Base-by-base conservation (phyloP, 2,113 vertebrate genomes). In the Acrocephalus arundinaceus region DNA sequence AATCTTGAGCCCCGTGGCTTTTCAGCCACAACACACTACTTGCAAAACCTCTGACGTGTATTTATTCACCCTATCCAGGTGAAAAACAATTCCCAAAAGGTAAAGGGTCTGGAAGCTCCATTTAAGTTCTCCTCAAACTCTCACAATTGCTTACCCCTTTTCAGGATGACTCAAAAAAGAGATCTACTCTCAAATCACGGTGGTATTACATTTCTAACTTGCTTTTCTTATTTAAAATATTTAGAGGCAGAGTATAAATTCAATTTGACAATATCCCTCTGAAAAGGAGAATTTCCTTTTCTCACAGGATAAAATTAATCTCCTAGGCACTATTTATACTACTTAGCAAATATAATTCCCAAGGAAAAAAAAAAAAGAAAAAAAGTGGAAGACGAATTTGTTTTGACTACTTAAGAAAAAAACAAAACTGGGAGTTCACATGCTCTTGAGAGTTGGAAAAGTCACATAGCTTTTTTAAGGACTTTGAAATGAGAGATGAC, bases 181-280 rank as follows among this genome's bases (percentile, higher is more conserved):
- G 9, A 6, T 14, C 48, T 57, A 3, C 35, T 79, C 35, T 25
- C 9, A 1, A 22, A 13, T 49, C 35, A 43, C 1, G 1, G 13
- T 45, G 6, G 16, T 52, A 14, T 57, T 76, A 33, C 11, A 41
- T 10, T 66, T 25, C 48, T 21, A 48, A 51, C 28, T 22, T 54
- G 6, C 5, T 89, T 74, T 62, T 54, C 31, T 41, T 13, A 58
- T 70, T 52, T 41, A 48, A 48, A 72, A 65, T 48, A 49, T 68
- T 83, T 77, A 31, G 13, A 73, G 21, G 31, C 5, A 92, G 54
- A 92, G 5, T 31, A 80, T 30, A 73, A 89, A 95, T 76, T 73
- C 12, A 20, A 2, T 31, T 39, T 79, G 20, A 90, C 14, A 78
- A 57, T 21, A 54, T 61, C 10, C 16, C 24, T 65, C 45, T 65